Conservation (phyloP, 2,797 vertebrate species). For the Hafferia zeledoni region DNA sequence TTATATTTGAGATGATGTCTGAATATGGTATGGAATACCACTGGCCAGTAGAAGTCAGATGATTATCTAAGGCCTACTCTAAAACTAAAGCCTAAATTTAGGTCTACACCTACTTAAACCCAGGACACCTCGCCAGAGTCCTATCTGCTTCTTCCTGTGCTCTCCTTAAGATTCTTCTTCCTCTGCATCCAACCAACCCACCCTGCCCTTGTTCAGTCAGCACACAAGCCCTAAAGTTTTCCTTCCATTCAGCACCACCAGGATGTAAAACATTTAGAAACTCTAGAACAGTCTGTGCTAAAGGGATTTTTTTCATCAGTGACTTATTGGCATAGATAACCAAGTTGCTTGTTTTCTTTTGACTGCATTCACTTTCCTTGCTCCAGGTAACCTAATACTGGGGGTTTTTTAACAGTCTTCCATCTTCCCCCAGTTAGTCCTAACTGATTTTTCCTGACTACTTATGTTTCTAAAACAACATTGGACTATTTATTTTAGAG, state of each 20-base stretch:
- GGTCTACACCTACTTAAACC: too few relatives aligned
- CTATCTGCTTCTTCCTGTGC: background rate
- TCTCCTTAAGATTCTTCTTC: background rate
- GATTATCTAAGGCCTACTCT: too few relatives aligned
- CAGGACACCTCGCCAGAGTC: background rate
- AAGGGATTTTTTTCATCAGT: background rate
- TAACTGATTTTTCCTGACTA: slow-evolving; percentile 4
- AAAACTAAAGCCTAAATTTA: too few relatives aligned
- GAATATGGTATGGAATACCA: too few relatives aligned
- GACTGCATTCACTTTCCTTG: background rate
- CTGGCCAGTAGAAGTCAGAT: too few relatives aligned
- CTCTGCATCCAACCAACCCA: background rate
- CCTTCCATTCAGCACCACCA: background rate
- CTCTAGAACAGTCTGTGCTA: background rate
- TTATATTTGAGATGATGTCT: too few relatives aligned
- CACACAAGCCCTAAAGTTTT: background rate
- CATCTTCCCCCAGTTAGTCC: background rate
- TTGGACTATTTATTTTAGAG: slow-evolving; percentile 7
- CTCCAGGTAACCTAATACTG: slow-evolving; percentile 29
- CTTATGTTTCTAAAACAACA: slow-evolving; percentile 41
- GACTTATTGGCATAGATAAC: background rate
- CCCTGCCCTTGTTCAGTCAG: background rate
- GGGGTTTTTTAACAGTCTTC: background rate
- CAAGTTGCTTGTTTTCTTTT: background rate
- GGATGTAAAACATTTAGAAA: background rate